Evolutionary conservation across 2,113 vertebrate species (phyloP), one percentile per base, ranked within the genome.

Genomic region (Rallus limicola): DNA sequence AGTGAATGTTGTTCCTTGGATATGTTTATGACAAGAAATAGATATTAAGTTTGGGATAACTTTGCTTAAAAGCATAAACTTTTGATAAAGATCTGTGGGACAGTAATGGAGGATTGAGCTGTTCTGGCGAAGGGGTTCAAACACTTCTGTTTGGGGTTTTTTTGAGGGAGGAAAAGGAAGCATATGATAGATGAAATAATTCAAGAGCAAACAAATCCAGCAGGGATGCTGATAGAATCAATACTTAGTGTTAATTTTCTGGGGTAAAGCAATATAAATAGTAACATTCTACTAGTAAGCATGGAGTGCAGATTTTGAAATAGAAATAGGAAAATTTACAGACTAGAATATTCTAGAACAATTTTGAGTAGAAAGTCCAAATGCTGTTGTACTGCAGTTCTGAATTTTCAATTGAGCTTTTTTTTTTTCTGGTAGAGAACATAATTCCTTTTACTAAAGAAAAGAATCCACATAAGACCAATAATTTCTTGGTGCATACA

Each of bases 401-500:
- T 68, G 8, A 40, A 26, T 44, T 40, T 65, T 52, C 26, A 42
- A 31, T 15, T 75, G 18, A 59, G 10, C 8, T 34, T 42, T 40
- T 75, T 81, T 86, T 18, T 48, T 48, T 48, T 48, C 34, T 63
- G 10, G 8, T 50, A 50, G 21, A 28, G 48, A 56, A 34, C 4
- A 14, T n/a, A 16, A 56, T 40, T 40, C 46, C 11, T 74, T 11
- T n/a, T 14, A 28, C 24, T 23, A 26, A 55, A 56, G 26, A 56
- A 25, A 76, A 19, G 26, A 58, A 20, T 28, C 31, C 3, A 53
- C 5, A 1, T 24, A 88, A 67, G 23, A 44, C 15, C 8, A 50
- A 48, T 2, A 36, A 11, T 31, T 38, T 86, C 74, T n/a, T 63
- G 10, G 7, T 86, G 17, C 0, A 0, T 56, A 4, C 9, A 9